Percentiles rank a stretch among this genome's conserved stretches.
Conservation (phyloP, 1,140 invertebrate species). For the Holcopasites calliopsidis region DNA sequence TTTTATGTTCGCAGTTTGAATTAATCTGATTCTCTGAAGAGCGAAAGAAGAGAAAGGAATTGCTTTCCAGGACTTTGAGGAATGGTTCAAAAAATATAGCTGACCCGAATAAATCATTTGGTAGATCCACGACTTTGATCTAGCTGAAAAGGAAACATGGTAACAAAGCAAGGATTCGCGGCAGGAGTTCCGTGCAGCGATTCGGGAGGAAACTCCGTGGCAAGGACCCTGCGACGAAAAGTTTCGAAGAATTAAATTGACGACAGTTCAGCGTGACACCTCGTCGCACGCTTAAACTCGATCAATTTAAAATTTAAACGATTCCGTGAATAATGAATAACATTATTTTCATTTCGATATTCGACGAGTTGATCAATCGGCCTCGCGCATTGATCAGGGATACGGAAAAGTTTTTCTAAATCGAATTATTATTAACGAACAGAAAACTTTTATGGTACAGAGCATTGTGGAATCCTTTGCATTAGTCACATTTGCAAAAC, state of each 20-base stretch:
- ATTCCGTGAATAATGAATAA: background rate
- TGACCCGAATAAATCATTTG: background rate
- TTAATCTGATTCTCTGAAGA: background rate
- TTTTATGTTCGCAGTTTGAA: background rate
- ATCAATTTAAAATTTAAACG: background rate
- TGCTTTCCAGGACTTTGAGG: background rate
- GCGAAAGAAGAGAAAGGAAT: background rate
- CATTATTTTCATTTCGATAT: background rate
- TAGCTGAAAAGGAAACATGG: background rate
- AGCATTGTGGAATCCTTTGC: too few relatives aligned
- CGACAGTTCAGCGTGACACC: background rate
- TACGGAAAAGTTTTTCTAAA: too few relatives aligned
- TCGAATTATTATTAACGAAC: too few relatives aligned
- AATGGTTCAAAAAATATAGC: background rate
- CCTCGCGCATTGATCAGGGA: too few relatives aligned
- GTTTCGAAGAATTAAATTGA: background rate
- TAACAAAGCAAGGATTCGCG: background rate
- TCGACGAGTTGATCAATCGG: too few relatives aligned
- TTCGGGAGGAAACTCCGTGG: too few relatives aligned
- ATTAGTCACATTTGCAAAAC: too few relatives aligned
- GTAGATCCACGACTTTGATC: background rate
- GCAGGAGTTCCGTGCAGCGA: background rate
- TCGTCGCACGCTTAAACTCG: too few relatives aligned
- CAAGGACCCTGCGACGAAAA: background rate
- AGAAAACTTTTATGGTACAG: too few relatives aligned